phyloP scores from a whole-genome alignment of 2,113 vertebrate species.

The Elanus axillaris region DNA sequence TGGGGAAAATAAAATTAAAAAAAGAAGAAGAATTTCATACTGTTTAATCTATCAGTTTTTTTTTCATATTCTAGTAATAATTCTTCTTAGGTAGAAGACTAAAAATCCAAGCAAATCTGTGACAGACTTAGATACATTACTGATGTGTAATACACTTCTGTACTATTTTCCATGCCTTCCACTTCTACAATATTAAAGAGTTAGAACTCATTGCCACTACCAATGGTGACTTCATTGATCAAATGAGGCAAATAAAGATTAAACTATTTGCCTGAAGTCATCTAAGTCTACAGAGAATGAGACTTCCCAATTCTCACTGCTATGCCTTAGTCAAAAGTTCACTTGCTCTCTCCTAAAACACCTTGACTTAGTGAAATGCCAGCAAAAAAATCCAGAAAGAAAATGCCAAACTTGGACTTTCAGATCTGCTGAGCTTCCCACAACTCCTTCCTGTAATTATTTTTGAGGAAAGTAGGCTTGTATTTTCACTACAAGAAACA shows the following conservation, averaged over 20 bases:
- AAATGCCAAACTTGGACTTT: background rate
- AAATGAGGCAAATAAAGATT: background rate
- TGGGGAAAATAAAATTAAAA: background rate
- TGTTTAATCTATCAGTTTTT: rapidly evolving
- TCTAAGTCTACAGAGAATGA: background rate
- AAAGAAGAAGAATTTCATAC: background rate
- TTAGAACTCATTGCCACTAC: background rate
- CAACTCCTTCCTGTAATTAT: background rate
- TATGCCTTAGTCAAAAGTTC: background rate
- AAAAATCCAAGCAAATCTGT: background rate
- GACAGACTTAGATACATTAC: background rate
- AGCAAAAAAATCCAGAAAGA: background rate
- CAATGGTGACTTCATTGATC: background rate
- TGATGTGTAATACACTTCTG: background rate
- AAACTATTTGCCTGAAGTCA: background rate
- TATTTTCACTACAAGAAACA: background rate
- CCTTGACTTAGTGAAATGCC: background rate
- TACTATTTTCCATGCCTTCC: background rate
- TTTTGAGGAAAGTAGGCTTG: background rate
- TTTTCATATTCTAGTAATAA: background rate
- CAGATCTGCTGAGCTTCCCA: background rate
- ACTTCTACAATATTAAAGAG: background rate
- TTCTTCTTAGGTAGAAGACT: background rate
- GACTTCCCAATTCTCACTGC: background rate
- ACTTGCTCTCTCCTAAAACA: background rate